These are phyloP conservation scores for Dendrolimus houi DNA, from an alignment of 2,888 invertebrate species.

Conservation along the genomic window DNA sequence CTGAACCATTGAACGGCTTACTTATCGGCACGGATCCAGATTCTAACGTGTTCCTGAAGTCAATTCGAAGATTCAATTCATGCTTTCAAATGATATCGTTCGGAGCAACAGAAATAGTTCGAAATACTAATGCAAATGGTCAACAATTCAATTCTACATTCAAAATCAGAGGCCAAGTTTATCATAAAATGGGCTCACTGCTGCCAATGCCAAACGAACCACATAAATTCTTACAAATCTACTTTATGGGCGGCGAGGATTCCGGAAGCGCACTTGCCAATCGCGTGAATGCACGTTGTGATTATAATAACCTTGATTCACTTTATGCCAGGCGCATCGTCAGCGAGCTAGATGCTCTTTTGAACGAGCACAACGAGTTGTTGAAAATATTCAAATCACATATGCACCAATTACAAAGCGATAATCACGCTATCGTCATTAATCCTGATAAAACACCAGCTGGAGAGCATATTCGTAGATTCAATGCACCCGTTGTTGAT, in stretches of 20 bases:
- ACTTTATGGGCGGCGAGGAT: conserved; percentile 13
- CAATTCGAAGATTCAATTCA: conserved; percentile 10
- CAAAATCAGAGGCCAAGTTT: conserved; percentile 16
- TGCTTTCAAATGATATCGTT: conserved; percentile 16
- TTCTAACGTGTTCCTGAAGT: conserved; percentile 6
- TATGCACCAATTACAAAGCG: conserved; percentile 21
- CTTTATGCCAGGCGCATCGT: conserved; percentile 8
- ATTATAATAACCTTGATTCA: conserved; percentile 14
- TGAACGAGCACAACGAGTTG: conserved; percentile 24
- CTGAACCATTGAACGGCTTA: conserved; percentile 14
- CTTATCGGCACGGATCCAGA: conserved; percentile 14
- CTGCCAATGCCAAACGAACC: conserved; percentile 14
- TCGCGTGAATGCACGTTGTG: conserved; percentile 19
- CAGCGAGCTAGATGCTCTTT: conserved; percentile 7
- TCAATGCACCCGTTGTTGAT: conserved; percentile 28
- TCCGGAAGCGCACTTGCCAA: conserved; percentile 18
- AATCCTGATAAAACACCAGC: conserved; percentile 27
- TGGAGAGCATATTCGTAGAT: conserved; percentile 32
- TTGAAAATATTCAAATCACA: conserved; percentile 30
- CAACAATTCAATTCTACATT: conserved; percentile 7
- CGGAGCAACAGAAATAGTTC: conserved; percentile 13
- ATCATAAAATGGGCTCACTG: conserved; percentile 17
- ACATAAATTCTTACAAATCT: conserved; percentile 12
- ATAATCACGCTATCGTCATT: conserved; percentile 16
- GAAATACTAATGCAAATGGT: conserved; percentile 9